Evolutionary conservation across 2,797 vertebrate genomes (phyloP).

Genomic region (Ptychobarbus kaznakovi): DNA sequence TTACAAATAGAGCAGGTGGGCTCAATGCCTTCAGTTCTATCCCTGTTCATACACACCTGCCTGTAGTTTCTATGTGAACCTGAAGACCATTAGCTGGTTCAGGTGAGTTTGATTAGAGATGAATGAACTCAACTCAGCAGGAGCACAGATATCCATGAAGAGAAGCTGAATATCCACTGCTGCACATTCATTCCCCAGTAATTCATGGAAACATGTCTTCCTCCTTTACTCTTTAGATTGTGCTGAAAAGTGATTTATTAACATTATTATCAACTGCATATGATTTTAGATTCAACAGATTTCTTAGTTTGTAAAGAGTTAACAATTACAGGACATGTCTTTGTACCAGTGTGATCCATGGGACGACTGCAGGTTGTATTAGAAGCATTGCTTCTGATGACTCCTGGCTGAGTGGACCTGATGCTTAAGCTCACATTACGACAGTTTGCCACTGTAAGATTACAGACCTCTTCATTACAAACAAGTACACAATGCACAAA

Average conservation of each 20-base stretch:
- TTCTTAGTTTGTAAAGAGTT: not conserved
- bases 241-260: not conserved
- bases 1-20: constrained; percentile 13
- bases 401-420: not conserved
- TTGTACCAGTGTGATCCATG: not conserved
- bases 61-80: constrained; percentile 12
- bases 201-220: not conserved
- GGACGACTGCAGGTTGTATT: not conserved
- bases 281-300: not conserved
- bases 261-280: not conserved
- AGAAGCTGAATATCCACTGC: not conserved
- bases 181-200: not conserved
- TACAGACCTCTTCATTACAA: not conserved
- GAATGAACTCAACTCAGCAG: not conserved
- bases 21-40: not conserved
- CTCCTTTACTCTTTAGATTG: not conserved
- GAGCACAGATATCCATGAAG: not conserved
- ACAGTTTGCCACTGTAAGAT: not conserved
- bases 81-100: not conserved
- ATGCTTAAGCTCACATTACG: constrained; percentile 24
- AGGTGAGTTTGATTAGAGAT: not conserved
- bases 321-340: not conserved
- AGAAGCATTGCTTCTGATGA: constrained; percentile 1
- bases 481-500: not conserved
- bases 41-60: not conserved